Percentiles rank a stretch among this genome's conserved stretches.
Conservation (phyloP, 2,797 vertebrate genomes). For the Bryconaethiops microstoma region DNA sequence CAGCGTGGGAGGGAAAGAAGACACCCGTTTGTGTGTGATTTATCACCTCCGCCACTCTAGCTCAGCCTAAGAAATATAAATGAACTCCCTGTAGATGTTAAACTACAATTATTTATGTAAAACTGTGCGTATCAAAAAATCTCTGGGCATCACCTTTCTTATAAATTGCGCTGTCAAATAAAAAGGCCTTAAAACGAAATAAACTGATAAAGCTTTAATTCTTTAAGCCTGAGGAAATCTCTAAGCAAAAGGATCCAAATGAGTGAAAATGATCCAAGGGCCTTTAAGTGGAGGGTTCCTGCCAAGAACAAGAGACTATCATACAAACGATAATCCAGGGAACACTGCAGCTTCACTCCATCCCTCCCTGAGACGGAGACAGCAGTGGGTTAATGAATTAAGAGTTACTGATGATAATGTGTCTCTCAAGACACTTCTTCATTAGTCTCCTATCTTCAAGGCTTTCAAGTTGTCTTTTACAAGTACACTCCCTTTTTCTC, state of each 20-base stretch:
- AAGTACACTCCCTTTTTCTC: neutral
- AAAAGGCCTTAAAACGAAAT: slow-evolving; percentile 2
- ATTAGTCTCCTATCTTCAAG: neutral
- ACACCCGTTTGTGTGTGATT: neutral
- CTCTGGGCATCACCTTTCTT: neutral
- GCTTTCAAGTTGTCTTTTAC: neutral
- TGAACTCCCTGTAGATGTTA: neutral
- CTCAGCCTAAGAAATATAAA: neutral
- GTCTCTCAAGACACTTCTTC: slow-evolving; percentile 14
- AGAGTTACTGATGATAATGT: neutral
- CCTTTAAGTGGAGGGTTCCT: slow-evolving; percentile 17
- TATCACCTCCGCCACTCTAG: neutral
- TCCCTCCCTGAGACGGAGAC: neutral
- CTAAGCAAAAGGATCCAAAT: neutral
- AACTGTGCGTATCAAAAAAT: neutral
- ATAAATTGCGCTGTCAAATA: neutral
- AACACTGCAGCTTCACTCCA: slow-evolving; percentile 1
- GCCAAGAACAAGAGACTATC: slow-evolving; percentile 31
- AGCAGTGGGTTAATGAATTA: slow-evolving; percentile 25
- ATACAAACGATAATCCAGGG: slow-evolving; percentile 24
- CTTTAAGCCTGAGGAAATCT: neutral
- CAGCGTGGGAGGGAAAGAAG: slow-evolving; percentile 4
- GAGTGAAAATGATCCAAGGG: slow-evolving; percentile 10
- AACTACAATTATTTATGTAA: neutral
- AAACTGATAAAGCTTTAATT: neutral